Base-by-base conservation (phyloP, 2,113 vertebrate genomes). In the Galemys pyrenaicus region DNA sequence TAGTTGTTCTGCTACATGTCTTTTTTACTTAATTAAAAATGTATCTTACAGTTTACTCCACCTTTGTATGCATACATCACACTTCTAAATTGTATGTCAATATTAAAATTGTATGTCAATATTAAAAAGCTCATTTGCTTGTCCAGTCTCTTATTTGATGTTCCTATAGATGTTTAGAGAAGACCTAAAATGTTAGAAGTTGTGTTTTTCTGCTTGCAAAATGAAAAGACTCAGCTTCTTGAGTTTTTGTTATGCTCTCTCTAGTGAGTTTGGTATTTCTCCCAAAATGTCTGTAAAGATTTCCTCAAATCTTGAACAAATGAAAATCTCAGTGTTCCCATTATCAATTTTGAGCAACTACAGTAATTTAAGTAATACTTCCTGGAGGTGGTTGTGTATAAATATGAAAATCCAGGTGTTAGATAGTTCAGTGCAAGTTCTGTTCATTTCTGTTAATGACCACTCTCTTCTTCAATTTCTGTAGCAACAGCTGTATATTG, bases 401-500 rank as follows among this genome's bases (percentile, higher is more conserved):
- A 37, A 70, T 37, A 17, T 54, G 62, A 35, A 71, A 87, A 30
- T 39, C 32, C 54, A 15, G 3, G 2, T 62, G 32, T 83, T 75
- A 10, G 7, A 2, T 62, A 44, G 20, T 19, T 81, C 35, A 67
- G 6, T 44, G 54, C 37, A 79, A 20, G 4, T 67, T 67, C 28
- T 60, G 22, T 49, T 68, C 28, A 0, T 67, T 81, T 74, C 79
- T 71, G 56, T 58, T 44, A 87, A 10, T 6, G 26, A 13, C 2
- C 56, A 32, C 56, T 95, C 41, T 71, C 70, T n/a, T 41, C 89
- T 81, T 91, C 91, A 44, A 67, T 90, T 92, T 94, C 93, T 95
- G 13, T 95, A 99, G 99, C 99, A 99, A 99, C 99, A 99, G 94
- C 98, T 99, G 37, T 99, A 99, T 0, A 86, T 99, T 81, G 99